Base-by-base conservation (phyloP, 2,113 vertebrate species). In the Apistogramma diplotaenia region DNA sequence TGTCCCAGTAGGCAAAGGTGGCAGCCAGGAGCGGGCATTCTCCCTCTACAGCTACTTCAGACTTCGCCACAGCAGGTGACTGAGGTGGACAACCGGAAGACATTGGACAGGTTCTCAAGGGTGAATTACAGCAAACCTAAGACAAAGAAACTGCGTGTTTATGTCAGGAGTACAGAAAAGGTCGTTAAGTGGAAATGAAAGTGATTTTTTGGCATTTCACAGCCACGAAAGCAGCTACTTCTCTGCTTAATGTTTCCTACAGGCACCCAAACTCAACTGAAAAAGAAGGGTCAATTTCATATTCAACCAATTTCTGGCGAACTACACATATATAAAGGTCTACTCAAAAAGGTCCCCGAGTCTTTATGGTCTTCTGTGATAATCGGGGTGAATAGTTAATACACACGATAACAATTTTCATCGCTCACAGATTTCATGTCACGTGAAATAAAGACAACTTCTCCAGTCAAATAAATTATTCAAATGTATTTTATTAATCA, bases 1-100 rank as follows among this genome's bases (percentile, higher is more conserved):
- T 99, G 92, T 99, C 98, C 98, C 98, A 99, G 93, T 99, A 99
- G 79, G 98, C 98, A 79, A 99, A 99, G 67, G 98, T 99, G 67
- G 98, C 98, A 81, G 98, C 98, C 75, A 99, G 80, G 58, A 99
- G 90, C 2, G 98, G 98, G n/a, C 97, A 99, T 87, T 97, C 96
- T 33, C 97, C 97, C 72, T 95, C 96, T 23, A 99, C 83, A 1
- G 93, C 84, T 10, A 99, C 96, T 90, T 98, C 96, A 37, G 97
- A 98, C 94, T 99, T 99, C 25, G 97, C 97, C 90, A 99, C 97
- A 37, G 97, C 97, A 49, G 98, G 98, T 51, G 98, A 99, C 1
- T 98, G 98, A 16, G 98, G 98, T 11, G 97, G 97, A 90, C 97
- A 97, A 76, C 96, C 96, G 23, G 96, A 93, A 43, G 97, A 97